Evolutionary conservation across 2,797 vertebrate genomes (phyloP).

Genomic region (Macropus fuliginosus): DNA sequence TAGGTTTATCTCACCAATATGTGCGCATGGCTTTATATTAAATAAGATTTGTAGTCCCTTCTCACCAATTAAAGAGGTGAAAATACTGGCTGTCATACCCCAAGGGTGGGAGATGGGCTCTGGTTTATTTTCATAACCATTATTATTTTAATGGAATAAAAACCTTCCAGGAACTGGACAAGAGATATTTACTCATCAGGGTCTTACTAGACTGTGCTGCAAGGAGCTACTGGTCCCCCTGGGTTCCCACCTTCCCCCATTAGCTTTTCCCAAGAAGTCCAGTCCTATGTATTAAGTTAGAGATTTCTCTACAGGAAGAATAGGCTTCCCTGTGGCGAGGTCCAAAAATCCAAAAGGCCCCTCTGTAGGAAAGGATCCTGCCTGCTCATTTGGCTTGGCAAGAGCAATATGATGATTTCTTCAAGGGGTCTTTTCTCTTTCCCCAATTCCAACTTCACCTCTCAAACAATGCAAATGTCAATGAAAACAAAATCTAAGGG

Average conservation of each 20-base stretch:
- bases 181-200: not conserved
- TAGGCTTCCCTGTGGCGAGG: not conserved
- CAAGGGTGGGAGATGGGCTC: not conserved
- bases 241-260: not conserved
- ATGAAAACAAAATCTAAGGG: slow-evolving; percentile 35
- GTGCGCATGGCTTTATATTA: not conserved
- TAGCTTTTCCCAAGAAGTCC: not conserved
- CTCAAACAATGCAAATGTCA: slow-evolving; percentile 14
- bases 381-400: not conserved
- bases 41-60: not conserved
- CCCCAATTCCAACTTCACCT: slow-evolving; percentile 22
- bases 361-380: not conserved
- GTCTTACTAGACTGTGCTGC: not conserved
- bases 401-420: slow-evolving; percentile 20
- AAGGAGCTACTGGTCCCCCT: not conserved
- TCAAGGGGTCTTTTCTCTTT: not conserved
- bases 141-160: slow-evolving; percentile 26
- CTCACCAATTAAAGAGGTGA: not conserved
- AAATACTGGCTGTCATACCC: slow-evolving; percentile 8
- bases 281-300: not conserved
- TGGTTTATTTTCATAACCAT: not conserved
- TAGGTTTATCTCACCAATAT: not conserved
- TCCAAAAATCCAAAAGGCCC: not conserved
- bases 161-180: slow-evolving; percentile 20
- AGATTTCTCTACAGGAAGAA: not conserved